Evolutionary conservation across 2,888 invertebrate species (phyloP), one percentile per base, ranked within the genome.

Genomic region (Patella depressa): DNA sequence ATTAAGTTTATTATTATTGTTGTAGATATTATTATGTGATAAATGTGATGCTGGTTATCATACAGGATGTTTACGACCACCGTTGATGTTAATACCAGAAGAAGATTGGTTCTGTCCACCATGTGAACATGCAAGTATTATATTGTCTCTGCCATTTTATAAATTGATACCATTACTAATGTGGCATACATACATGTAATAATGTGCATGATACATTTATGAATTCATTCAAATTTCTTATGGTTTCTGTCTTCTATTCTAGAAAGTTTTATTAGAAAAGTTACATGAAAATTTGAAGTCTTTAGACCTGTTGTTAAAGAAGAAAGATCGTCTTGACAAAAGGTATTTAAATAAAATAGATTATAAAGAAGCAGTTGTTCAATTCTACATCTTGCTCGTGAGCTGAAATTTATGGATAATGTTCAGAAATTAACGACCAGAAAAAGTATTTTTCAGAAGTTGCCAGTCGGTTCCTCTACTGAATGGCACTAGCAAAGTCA

Each of bases 41-140:
- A 94, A 94, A 83, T 99, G 99, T 92, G 98, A 99, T 92, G 91
- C 91, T 81, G 98, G 98, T n/a, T 98, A 97, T 95, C 99, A 99
- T 93, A 98, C 97, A 80, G 96, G 96, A 71, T 99, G 99, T 90
- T 94, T 99, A 65, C 94, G 96, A 81, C 99, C 99, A 0, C 95
- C 97, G 79, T 94, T 99, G 70, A 95, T 98, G 92, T 94, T 96
- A 54, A 96, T 99, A 87, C 99, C 99, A 0, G 97, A 98, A 90
- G 98, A 98, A 0, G 96, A 98, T 91, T 99, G 99, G 99, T 97
- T 94, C 92, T 99, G 99, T 92, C 99, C 99, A 55, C 96, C 96
- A 0, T 99, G 99, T 92, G 96, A 97, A 91, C 99, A 99, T 92
- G 96, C 96, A 88, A 94, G 95, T 89, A 24, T 55, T 15, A 15